Base-by-base conservation (phyloP, 2,888 invertebrate species). In the Eristalis pertinax region DNA sequence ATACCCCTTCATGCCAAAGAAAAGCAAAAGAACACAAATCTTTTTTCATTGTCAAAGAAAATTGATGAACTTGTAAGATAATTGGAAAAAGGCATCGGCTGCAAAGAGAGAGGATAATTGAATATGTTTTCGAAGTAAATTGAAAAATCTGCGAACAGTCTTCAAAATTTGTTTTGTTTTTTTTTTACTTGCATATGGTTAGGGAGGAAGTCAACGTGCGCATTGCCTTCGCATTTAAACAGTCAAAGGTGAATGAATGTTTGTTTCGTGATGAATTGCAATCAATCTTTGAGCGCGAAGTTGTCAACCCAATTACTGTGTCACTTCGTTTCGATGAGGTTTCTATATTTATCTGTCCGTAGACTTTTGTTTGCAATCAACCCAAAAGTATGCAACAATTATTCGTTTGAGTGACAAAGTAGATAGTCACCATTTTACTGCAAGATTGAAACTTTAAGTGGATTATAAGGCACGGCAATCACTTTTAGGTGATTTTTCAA, bases 41-140 rank as follows among this genome's bases (percentile, higher is more conserved):
- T 50, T 35, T 56, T 56, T 35, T 69, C 69, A 56, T 50, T 50
- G 32, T 50, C n/a, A 32, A 68, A n/a, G 29, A 3, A n/a, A 29
- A 69, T 69, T 50, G 69, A 70, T 70, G 70, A 70, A 70, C 70
- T 70, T 70, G 70, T 60, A 60, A 70, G 60, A 70, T 60, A 60
- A 70, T 38, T 70, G 35, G 70, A 60, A 60, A 60, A 58, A 38
- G 1, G 15, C 4, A 32, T 32, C 41, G 1, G 1, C 19, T 22
- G n/a, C 15, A 19, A 8, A 0, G 8, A 10, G 19, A 50, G 19
- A 50, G 26, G 4, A 4, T 50, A 1, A 1, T 19, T 8, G 50
- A 50, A 50, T 7, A 2, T 1, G 19, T 8, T 15, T 43, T n/a
- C n/a, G n/a, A 43, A 43, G 43, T 15, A n/a, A 43, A 15, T 15